phyloP scores from a whole-genome alignment of 2,888 invertebrate genomes.

The Aphrophora alni region DNA sequence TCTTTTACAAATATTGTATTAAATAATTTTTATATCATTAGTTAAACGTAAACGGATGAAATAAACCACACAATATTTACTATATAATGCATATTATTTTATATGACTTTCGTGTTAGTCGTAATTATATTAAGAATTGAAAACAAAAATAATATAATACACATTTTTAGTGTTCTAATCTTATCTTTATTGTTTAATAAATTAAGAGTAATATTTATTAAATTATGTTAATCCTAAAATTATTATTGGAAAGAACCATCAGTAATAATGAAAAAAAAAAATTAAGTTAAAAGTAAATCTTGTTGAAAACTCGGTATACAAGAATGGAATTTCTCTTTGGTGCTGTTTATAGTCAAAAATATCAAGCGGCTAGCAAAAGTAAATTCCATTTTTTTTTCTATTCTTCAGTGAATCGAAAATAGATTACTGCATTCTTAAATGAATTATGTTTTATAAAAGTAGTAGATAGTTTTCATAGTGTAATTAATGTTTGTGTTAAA shows the following conservation, averaged over 20 bases:
- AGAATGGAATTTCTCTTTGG: conserved; percentile 53
- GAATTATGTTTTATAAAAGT: neutral
- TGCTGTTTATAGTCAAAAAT: conserved; percentile 50
- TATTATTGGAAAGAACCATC: neutral
- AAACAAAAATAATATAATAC: no score
- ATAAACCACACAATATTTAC: neutral
- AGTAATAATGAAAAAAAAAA: neutral
- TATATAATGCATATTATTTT: neutral
- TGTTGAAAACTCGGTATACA: conserved; percentile 6
- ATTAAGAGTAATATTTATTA: no score
- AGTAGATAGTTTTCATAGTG: neutral
- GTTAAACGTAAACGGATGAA: no score
- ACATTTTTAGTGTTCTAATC: no score
- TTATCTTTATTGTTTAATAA: no score
- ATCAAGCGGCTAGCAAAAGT: conserved; percentile 47
- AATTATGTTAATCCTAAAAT: neutral
- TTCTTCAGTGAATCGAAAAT: neutral
- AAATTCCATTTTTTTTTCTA: neutral
- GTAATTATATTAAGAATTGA: no score
- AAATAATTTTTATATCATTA: no score
- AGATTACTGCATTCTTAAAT: neutral
- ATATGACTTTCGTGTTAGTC: neutral
- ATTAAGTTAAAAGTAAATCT: neutral
- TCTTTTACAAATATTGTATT: no score
- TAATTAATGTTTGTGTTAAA: neutral